Evolutionary conservation across 2,888 invertebrate genomes (phyloP), one percentile per base, ranked within the genome.

Genomic region (Formica aserva): DNA sequence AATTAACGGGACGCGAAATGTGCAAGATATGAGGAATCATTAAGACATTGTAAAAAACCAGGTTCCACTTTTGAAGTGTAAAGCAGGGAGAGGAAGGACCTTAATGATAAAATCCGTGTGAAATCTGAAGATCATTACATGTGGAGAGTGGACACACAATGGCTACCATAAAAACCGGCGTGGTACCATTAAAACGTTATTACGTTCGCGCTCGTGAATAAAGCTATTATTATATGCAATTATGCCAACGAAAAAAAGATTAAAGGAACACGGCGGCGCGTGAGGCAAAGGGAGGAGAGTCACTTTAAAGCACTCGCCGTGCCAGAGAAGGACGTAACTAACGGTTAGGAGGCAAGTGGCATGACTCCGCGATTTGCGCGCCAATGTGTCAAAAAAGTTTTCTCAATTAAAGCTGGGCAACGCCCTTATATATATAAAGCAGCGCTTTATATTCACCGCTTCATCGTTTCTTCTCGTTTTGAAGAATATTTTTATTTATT

Each of bases 151-250:
- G 41, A 41, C 78, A 74, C 29, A 9, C 65, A 66, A 60, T 71
- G 82, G 74, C n/a, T 67, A 67, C 1, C 29, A 69, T 74, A 83
- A 87, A 86, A 89, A 86, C 55, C 83, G 69, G 62, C 72, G 66
- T 66, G 86, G 76, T 75, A 65, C 87, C 87, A 87, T 90, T 85
- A 85, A 86, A 86, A 75, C 77, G 88, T 89, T 86, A 85, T 89
- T 90, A 86, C 86, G 85, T 86, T 90, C 88, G 84, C 88, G 89
- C 85, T 84, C 62, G 82, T 71, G 86, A 82, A 86, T 86, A 84
- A 85, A 84, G 89, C 66, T 85, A 85, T 89, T 87, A 89, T 88
- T 89, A 90, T 85, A 83, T 77, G 76, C 83, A 86, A 90, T 90
- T 89, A 88, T 76, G 63, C 69, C 69, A 82, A 85, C 57, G 55